These are phyloP conservation scores for Lissonota sp. DNA, from an alignment of 2,888 invertebrate species.

Conservation along the genomic window DNA sequence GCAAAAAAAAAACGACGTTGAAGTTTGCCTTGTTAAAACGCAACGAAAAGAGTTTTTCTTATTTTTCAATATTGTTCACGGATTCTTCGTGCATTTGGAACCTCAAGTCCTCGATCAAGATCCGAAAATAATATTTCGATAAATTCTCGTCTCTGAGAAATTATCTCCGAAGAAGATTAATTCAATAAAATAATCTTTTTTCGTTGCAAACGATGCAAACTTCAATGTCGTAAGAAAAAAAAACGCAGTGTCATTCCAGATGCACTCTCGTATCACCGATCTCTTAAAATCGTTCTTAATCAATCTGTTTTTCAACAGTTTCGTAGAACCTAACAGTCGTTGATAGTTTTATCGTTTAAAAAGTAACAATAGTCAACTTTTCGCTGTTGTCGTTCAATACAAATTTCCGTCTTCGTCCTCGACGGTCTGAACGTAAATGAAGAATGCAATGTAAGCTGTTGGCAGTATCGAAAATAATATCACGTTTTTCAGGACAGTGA, in stretches of 20 bases:
- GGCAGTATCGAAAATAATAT: constrained; percentile 74
- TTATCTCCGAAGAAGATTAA: no score
- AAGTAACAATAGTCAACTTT: constrained; percentile 17
- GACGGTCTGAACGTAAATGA: constrained; percentile 69
- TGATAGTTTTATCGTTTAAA: constrained; percentile 4
- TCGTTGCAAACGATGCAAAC: no score
- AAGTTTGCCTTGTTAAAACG: no score
- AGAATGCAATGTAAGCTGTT: constrained; percentile 71
- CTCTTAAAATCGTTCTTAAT: constrained; percentile 5
- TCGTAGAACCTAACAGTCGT: neutral
- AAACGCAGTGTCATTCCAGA: constrained; percentile 50
- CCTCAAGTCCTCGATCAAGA: no score
- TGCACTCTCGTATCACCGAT: constrained; percentile 44
- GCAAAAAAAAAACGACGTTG: neutral
- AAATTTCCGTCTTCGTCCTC: constrained; percentile 44
- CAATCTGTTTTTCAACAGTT: constrained; percentile 27
- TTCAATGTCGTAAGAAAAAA: neutral
- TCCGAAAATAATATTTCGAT: no score
- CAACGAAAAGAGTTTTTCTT: no score
- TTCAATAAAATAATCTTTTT: no score
- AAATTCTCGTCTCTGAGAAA: no score
- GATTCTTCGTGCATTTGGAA: no score
- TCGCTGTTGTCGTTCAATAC: neutral
- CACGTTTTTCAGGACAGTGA: constrained; percentile 70
- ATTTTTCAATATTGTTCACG: no score